Evolutionary conservation across 2,797 vertebrate genomes (phyloP), one percentile per base, ranked within the genome.

Genomic region (Anguilla megastoma): DNA sequence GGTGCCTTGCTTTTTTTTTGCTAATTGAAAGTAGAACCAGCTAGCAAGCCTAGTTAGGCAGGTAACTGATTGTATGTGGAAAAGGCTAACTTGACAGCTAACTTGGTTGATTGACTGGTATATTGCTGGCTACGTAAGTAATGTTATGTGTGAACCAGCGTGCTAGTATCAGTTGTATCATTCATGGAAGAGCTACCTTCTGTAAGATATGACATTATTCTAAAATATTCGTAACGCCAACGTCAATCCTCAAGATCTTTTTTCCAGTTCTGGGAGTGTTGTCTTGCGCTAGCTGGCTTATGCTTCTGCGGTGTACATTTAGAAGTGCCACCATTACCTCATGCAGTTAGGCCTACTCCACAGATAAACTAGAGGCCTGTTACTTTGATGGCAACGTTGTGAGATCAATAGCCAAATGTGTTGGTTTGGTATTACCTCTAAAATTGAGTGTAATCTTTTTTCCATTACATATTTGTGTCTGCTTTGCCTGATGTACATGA

Each of bases 21-120:
- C 76, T 48, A 41, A 45, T 48, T 41, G 7, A 18, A 52, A 41
- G 74, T 45, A 79, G 7, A 24, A 33, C 41, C 14, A 48, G 45
- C 21, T 82, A n/a, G n/a, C 2, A 84, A 41, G 2, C 50, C 16
- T 16, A 30, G 14, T 56, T 58, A 58, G 27, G 9, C 16, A 84
- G 50, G 3, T 54, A 84, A 12, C 36, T 79, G 10, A 30, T 30
- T 79, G 8, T n/a, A n/a, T 80, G 76, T 45, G 18, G 18, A 82
- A 82, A 10, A 24, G 21, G 79, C 79, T 82, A n/a, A 50, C 21
- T 82, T 82, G 79, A 82, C 79, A 82, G 79, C 79, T 82, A n/a
- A 8, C 76, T 45, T 16, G 18, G 5, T 24, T 45, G 76, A 27
- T 30, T 71, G 16, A 52, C 50, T 8, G 5, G 21, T 27, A 30